Evolutionary conservation across 2,113 vertebrate species (phyloP), one percentile per base, ranked within the genome.

Genomic region (Myotis davidii): DNA sequence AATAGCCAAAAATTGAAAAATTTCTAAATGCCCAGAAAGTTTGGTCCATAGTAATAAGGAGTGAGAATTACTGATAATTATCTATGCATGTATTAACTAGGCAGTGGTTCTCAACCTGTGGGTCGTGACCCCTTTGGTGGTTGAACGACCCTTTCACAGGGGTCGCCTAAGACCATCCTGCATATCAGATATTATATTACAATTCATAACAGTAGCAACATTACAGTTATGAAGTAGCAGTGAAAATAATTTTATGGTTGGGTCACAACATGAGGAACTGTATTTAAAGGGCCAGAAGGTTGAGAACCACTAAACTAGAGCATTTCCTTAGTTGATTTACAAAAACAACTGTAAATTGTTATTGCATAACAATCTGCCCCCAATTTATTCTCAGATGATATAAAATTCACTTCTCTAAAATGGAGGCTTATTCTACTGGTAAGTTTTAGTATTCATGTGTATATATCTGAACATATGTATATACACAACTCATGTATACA

Each of bases 351-450:
- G 39, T 42, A 42, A 42, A 42, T 42, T 42, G 39, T 42, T 78
- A 18, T 34, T 59, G 29, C 89, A 69, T 82, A 96, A 65, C 16
- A 32, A 77, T 45, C 20, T 86, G 13, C 4, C 5, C 13, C 21
- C 8, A 74, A 34, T 48, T 86, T 54, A 65, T 69, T 89, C 4
- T 72, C 52, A 90, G 86, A 34, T 56, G 25, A 52, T 39, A 69
- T 50, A 73, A 78, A 96, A 92, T 83, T 90, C 9, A 14, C 17
- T 78, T 91, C n/a, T 56, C 7, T 74, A 48, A 81, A 92, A 85
- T 73, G 23, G 27, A 74, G 18, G 5, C 52, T 83, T 92, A 50
- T 13, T 88, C 25, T 83, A 3, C 85, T 52, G 56, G 56, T 78
- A 83, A 89, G n/a, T 21, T 56, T 42, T 88, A 93, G 9, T 59